phyloP scores from a whole-genome alignment of 2,113 vertebrate species.

The Arvicanthis niloticus region DNA sequence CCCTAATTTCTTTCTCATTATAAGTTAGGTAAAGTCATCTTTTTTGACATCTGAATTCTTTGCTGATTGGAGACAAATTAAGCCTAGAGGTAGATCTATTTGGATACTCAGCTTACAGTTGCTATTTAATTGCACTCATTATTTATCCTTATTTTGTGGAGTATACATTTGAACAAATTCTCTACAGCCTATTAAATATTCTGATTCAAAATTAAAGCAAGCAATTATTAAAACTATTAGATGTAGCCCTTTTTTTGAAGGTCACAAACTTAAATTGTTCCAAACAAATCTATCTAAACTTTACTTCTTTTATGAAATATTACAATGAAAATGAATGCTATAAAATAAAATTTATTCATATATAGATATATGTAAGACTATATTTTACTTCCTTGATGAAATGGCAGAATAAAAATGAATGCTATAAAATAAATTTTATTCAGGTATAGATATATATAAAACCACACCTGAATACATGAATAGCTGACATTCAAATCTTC shows the following conservation, averaged over 20 bases:
- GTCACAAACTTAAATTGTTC: conserved; percentile 7
- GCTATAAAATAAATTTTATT: neutral
- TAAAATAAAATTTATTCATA: neutral
- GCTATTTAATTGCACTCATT: conserved; percentile 14
- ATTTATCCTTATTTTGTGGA: conserved; percentile 13
- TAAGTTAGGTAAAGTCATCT: neutral
- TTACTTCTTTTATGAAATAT: conserved; percentile 12
- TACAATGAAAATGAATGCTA: neutral
- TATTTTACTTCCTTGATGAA: too few relatives aligned
- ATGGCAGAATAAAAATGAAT: neutral
- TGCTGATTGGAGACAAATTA: conserved; percentile 34
- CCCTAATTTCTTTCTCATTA: neutral
- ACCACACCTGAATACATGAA: neutral
- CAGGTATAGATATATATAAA: neutral
- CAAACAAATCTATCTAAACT: neutral
- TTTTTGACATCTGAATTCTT: conserved; percentile 21
- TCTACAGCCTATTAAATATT: neutral
- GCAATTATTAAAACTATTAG: conserved; percentile 28
- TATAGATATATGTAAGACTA: neutral
- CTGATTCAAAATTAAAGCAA: conserved; percentile 21
- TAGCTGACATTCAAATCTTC: neutral
- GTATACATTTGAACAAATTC: neutral
- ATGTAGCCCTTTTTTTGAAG: conserved; percentile 40
- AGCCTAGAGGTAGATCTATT: conserved; percentile 19
- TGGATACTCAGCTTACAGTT: neutral